Conservation (phyloP, 2,113 vertebrate genomes). For the Cyphomyrus discorhynchus region DNA sequence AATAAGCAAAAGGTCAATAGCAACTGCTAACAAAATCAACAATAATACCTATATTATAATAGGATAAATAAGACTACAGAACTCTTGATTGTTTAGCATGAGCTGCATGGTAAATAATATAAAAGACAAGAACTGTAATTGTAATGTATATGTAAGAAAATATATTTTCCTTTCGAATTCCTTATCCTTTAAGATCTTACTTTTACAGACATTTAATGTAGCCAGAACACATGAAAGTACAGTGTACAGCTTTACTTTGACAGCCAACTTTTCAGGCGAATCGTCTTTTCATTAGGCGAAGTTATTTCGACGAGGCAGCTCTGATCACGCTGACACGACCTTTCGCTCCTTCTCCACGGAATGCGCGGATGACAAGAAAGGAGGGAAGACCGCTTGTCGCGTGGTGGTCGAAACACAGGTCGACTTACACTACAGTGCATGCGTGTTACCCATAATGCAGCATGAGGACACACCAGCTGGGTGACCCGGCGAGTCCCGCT, state of each 20-base stretch:
- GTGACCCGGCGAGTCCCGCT: slow-evolving; percentile 43
- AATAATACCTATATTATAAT: slow-evolving; percentile 31
- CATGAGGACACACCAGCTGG: slow-evolving; percentile 53
- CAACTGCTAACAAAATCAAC: slow-evolving; percentile 27
- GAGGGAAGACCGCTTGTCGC: slow-evolving; percentile 27
- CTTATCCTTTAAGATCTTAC: slow-evolving; percentile 66
- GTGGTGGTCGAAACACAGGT: slow-evolving; percentile 34
- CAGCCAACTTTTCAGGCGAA: slow-evolving; percentile 51
- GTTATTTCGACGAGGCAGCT: slow-evolving; percentile 62
- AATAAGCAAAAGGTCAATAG: slow-evolving; percentile 20
- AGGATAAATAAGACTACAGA: slow-evolving; percentile 58
- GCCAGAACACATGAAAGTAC: slow-evolving; percentile 60
- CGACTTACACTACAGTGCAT: slow-evolving; percentile 60
- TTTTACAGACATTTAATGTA: slow-evolving; percentile 74
- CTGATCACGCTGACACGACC: slow-evolving; percentile 73
- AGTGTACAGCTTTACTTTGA: slow-evolving; percentile 58
- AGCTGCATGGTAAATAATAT: slow-evolving; percentile 71
- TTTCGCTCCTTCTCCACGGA: slow-evolving; percentile 44
- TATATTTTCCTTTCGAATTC: slow-evolving; percentile 66
- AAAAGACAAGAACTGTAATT: slow-evolving; percentile 59
- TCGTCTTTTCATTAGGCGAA: slow-evolving; percentile 58
- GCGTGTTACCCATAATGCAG: slow-evolving; percentile 66
- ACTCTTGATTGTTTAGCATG: slow-evolving; percentile 71
- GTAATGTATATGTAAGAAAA: slow-evolving; percentile 59
- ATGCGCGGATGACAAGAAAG: slow-evolving; percentile 9